Evolutionary conservation across 2,797 vertebrate genomes (phyloP).

Genomic region (Alectoris magna): DNA sequence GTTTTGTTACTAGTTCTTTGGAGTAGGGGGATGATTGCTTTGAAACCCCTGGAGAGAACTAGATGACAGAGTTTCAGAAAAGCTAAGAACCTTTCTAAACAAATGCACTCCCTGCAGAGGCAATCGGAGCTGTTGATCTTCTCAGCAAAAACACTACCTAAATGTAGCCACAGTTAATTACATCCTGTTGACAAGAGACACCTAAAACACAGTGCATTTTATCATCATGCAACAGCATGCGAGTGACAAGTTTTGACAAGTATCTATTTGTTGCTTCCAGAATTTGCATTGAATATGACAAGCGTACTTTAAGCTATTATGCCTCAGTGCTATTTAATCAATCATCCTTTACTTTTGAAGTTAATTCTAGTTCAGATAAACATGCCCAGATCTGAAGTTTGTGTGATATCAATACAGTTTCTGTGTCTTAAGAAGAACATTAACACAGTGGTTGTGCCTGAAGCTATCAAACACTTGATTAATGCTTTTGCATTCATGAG

Average conservation of each 20-base stretch:
- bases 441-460: background rate
- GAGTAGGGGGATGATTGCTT: slow-evolving; percentile 16
- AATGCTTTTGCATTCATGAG: slow-evolving; percentile 7
- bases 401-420: background rate
- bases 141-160: slow-evolving; percentile 39
- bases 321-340: background rate
- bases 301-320: slow-evolving; percentile 31
- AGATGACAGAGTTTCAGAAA: slow-evolving; percentile 33
- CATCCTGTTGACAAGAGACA: slow-evolving; percentile 50
- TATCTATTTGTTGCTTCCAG: slow-evolving; percentile 63
- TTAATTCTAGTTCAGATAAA: slow-evolving; percentile 36
- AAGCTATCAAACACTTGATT: slow-evolving; percentile 32
- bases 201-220: slow-evolving; percentile 47
- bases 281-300: slow-evolving; percentile 56
- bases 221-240: slow-evolving; percentile 28
- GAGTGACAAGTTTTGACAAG: slow-evolving; percentile 73
- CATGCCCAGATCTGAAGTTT: background rate
- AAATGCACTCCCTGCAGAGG: slow-evolving; percentile 29
- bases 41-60: slow-evolving; percentile 24
- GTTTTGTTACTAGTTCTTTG: background rate
- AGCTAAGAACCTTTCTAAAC: slow-evolving; percentile 44
- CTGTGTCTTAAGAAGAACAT: slow-evolving; percentile 22
- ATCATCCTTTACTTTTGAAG: slow-evolving; percentile 17
- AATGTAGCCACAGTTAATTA: slow-evolving; percentile 59
- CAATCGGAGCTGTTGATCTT: slow-evolving; percentile 43